Base-by-base conservation (phyloP, 2,113 vertebrate genomes). In the Nerophis lumbriciformis region DNA sequence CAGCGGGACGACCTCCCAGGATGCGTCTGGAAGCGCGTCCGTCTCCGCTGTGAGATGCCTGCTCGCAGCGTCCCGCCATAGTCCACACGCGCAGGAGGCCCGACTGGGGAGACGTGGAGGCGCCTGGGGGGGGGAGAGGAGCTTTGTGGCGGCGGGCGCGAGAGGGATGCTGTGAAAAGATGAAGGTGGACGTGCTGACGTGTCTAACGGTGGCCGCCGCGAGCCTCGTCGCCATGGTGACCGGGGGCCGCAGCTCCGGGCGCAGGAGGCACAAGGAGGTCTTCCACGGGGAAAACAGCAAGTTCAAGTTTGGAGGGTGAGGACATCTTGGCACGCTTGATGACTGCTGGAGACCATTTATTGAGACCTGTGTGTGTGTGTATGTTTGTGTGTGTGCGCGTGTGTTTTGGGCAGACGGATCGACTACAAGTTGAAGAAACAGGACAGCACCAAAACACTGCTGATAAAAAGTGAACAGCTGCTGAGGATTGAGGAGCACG, bases 401-500 rank as follows among this genome's bases (percentile, higher is more conserved):
- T 71, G 59, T 66, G 16, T 6, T 72, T 38, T 75, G 64, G 47
- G 4, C 66, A 95, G 92, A 55, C 90, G 91, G 36, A 90, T 90
- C 71, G 92, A 95, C 83, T 87, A 90, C 84, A 94, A 90, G 77
- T 89, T 91, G 82, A 92, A 87, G 83, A 92, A 91, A 74, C 83
- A 90, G 56, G 93, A 97, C 86, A 93, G 88, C 83, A 95, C 94
- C 0, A 95, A 95, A 83, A 83, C 92, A 0, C 81, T 88, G 53
- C 87, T 93, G 15, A 88, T 92, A 51, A 95, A 93, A 79, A 91
- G 87, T 0, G 88, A 95, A 66, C 93, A 94, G 69, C 89, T 97
- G 62, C 90, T 98, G 55, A 92, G 84, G 38, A 94, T 95, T 55
- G 89, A 98, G 59, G 94, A 94, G 39, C 93, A 95, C 5, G 93